Base-by-base conservation (phyloP, 2,113 vertebrate species). In the Zosterops pallidus region DNA sequence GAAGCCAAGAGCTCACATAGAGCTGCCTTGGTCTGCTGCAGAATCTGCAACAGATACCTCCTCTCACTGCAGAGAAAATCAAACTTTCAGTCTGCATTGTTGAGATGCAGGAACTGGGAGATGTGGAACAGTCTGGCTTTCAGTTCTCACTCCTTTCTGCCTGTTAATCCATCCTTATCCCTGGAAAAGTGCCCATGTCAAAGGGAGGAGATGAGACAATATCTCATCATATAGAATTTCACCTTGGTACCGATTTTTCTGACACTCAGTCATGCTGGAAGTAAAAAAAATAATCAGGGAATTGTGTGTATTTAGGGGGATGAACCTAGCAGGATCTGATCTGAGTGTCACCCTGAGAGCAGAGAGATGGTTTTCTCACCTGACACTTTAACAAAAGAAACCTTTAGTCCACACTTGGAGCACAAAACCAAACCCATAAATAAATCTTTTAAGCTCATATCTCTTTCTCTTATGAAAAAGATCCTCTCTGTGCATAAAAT, bases 81-180 rank as follows among this genome's bases (percentile, higher is more conserved):
- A 74, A 83, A 86, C 28, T 23, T 62, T 21, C 25, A 57, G 31
- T 6, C 2, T 72, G 37, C 41, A 39, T 0, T 0, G 0, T 11
- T 22, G 53, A 68, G 3, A 9, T 22, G 20, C 3, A 64, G 20
- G 26, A 90, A 26, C 0, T 3, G 3, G 53, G 35, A 59, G 13
- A 52, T 52, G n/a, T 26, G 8, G 16, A 23, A 44, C 14, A 22
- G 6, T 19, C 12, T 35, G 37, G 2, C 24, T 86, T 49, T 68
- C 49, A 46, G 31, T 67, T 71, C 75, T n/a, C n/a, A n/a, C 41
- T 59, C 46, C 42, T 63, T 85, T 82, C 56, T 90, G 31, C 47
- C 39, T 49, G 57, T 67, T 46, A 60, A 9, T 19, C 9, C 5
- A 4, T 35, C 8, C 18, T 69, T 12, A 35, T 31, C 15, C 24